Evolutionary conservation across 2,888 invertebrate species (phyloP).

Genomic region (Stenichneumon culpator): DNA sequence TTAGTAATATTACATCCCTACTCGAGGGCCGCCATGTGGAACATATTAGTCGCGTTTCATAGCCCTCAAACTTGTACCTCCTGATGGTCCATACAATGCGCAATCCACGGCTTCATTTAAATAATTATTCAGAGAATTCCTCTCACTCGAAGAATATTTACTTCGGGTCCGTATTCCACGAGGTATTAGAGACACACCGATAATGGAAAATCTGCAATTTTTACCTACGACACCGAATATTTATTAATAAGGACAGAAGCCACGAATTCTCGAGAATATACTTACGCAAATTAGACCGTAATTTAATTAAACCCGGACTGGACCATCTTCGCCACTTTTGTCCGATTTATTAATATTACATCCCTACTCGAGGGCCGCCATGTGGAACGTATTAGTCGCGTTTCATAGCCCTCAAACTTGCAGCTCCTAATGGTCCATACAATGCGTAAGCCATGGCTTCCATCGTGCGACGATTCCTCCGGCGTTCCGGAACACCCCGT

Average conservation of each 20-base stretch:
- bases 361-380: neutral
- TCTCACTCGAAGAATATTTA: neutral
- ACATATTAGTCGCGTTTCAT: too few relatives aligned
- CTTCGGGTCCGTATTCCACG: neutral
- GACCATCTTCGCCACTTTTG: neutral
- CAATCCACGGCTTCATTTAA: too few relatives aligned
- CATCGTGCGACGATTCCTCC: neutral
- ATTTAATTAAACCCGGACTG: neutral
- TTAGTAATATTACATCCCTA: neutral
- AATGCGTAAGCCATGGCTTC: neutral
- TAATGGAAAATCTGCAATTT: neutral
- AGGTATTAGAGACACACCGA: neutral
- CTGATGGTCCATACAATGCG: too few relatives aligned
- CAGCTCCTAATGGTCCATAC: slow-evolving; percentile 19
- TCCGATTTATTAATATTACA: neutral
- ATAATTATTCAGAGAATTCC: neutral
- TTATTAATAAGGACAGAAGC: neutral
- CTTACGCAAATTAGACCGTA: neutral
- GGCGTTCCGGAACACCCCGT: slow-evolving; percentile 1
- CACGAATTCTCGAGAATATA: neutral
- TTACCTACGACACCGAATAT: neutral
- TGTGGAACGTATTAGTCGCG: slow-evolving; percentile 13
- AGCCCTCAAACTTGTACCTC: too few relatives aligned
- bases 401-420: slow-evolving; percentile 3
- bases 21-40: neutral